Conservation (phyloP, 2,797 vertebrate species). For the Phalanger gymnotis region DNA sequence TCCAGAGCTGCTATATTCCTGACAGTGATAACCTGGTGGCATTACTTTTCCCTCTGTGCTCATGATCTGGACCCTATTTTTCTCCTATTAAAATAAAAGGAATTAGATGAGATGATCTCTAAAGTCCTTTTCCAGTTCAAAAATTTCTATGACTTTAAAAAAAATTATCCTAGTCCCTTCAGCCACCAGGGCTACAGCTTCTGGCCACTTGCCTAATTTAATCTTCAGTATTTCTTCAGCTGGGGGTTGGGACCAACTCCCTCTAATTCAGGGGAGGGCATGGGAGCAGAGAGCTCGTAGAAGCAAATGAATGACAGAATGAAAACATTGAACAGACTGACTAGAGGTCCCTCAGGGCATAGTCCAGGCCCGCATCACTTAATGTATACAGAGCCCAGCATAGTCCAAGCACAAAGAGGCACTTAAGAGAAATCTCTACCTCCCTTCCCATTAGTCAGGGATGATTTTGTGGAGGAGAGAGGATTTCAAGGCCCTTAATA, state of each 20-base stretch:
- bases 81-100: neutral
- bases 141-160: neutral
- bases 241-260: neutral
- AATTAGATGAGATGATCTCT: neutral
- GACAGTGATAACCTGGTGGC: neutral
- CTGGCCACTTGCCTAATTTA: neutral
- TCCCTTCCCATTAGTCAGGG: neutral
- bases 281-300: neutral
- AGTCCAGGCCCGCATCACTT: neutral
- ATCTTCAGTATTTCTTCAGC: neutral
- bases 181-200: neutral
- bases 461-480: conserved; percentile 10
- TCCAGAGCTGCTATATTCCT: neutral
- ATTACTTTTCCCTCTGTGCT: neutral
- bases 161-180: neutral
- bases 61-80: neutral
- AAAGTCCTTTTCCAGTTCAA: neutral
- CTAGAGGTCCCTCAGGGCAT: neutral
- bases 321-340: conserved; percentile 17
- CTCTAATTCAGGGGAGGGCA: neutral
- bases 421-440: neutral
- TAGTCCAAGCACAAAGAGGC: neutral
- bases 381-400: neutral
- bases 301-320: neutral
- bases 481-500: neutral